Conservation (phyloP, 2,797 vertebrate species). For the Caiman crocodilus region DNA sequence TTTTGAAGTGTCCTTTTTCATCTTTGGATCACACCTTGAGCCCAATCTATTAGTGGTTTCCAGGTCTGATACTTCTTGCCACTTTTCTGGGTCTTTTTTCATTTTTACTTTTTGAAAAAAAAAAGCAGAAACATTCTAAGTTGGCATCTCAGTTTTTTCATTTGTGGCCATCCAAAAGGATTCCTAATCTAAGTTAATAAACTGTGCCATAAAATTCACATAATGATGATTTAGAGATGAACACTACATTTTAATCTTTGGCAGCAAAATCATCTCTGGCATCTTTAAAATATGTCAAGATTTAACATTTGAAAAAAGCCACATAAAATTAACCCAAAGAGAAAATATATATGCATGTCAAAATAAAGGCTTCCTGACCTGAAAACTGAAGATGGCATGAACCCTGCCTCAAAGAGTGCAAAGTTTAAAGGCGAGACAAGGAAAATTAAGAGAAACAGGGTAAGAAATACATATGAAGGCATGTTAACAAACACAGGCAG, state of each 20-base stretch:
- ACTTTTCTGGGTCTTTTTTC: not conserved
- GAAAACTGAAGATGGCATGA: constrained; percentile 67
- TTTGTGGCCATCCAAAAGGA: not conserved
- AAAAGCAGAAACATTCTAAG: not conserved
- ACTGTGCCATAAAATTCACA: not conserved
- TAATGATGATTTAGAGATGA: not conserved
- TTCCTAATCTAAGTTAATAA: not conserved
- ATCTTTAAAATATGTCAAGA: not conserved
- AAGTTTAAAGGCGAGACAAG: not conserved
- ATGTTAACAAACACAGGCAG: not conserved
- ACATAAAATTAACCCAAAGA: not conserved
- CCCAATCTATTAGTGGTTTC: no score
- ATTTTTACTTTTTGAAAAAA: not conserved
- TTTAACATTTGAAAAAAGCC: not conserved
- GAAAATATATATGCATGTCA: not conserved
- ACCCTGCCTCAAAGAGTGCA: constrained; percentile 36
- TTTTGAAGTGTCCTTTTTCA: not conserved
- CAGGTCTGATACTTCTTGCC: not conserved
- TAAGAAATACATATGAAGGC: not conserved
- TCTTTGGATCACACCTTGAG: no score
- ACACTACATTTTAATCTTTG: not conserved
- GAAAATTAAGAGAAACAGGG: no score
- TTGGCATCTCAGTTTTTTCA: not conserved
- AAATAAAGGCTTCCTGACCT: not conserved
- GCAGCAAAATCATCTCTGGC: not conserved